Evolutionary conservation across 2,888 invertebrate genomes (phyloP).

Genomic region (Brassicogethes aeneus): DNA sequence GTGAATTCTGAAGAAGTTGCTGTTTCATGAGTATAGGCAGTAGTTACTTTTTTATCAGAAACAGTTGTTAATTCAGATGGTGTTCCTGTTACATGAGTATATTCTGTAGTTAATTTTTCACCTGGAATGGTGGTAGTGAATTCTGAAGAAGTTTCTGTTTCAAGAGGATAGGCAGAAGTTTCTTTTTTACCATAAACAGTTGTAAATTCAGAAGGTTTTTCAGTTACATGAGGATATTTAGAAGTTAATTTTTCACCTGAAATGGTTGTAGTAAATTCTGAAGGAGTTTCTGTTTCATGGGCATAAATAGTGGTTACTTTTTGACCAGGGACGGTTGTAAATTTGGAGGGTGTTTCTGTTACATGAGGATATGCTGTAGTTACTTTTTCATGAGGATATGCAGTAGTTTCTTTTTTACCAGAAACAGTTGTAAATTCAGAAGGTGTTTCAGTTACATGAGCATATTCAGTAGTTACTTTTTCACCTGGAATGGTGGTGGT

Average conservation of each 20-base stretch:
- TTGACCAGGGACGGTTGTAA: not conserved
- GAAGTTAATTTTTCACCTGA: not conserved
- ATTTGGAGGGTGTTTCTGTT: not conserved
- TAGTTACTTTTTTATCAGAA: not conserved
- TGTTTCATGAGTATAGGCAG: constrained; percentile 2
- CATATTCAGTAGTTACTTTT: constrained; percentile 1
- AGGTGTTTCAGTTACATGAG: constrained; percentile 3
- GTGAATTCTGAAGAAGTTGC: not conserved
- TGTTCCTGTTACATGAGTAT: constrained; percentile 4
- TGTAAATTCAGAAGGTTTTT: not conserved
- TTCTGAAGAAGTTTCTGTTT: not conserved
- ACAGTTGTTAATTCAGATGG: not conserved
- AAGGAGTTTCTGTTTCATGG: not conserved
- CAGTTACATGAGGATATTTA: not conserved
- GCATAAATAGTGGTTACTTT: not conserved
- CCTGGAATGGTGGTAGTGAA: no score
- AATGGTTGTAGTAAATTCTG: not conserved
- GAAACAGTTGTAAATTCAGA: not conserved
- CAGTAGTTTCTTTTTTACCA: no score
- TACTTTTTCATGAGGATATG: not conserved
- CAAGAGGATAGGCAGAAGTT: not conserved
- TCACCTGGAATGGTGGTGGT: not conserved
- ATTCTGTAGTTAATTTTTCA: not conserved
- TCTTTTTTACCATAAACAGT: not conserved
- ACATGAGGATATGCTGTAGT: not conserved